Evolutionary conservation across 1,140 invertebrate species (phyloP), one percentile per base, ranked within the genome.

Genomic region (Drosophila micromelanica): DNA sequence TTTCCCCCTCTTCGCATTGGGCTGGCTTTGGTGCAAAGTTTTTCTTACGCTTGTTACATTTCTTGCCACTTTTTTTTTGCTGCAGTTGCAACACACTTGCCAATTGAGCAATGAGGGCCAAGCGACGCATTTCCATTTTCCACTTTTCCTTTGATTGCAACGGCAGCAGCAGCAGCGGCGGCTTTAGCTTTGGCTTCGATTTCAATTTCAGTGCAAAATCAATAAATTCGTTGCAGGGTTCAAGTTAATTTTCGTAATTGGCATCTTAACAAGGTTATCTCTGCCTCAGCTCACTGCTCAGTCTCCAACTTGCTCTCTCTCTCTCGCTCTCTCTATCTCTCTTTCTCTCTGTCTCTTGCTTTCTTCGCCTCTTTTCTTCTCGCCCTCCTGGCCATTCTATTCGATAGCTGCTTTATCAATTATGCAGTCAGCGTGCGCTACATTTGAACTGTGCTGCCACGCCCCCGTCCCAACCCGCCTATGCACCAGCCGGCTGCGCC

Each of bases 181-280:
- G 43, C 45, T 48, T 48, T 35, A 30, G 43, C 57, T 64, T 72
- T 65, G 65, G 77, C 76, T 79, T 45, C 40, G 48, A 32, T 32
- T 51, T 86, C 69, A 62, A 85, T 78, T 80, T 48, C 67, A 69
- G 80, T 80, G 78, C 81, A 75, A 87, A 86, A 86, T 86, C 82
- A 87, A 86, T 86, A 79, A 79, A 85, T 82, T 78, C 56, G 70
- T 59, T 64, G 49, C 62, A 63, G 65, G 74, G 79, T 65, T 77
- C 78, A 87, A 87, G 82, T 87, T 87, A 87, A 87, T 87, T 87
- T 87, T 89, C 76, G 82, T 87, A 87, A 87, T 87, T 87, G 82
- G 82, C 82, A 89, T 89, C 82, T 87, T 87, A 87, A 87, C 82
- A 82, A 82, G 82, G 82, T 82, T 87, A 87, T 87, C 79, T 71